Base-by-base conservation (phyloP, 2,888 invertebrate species). In the Agyllia agylla region DNA sequence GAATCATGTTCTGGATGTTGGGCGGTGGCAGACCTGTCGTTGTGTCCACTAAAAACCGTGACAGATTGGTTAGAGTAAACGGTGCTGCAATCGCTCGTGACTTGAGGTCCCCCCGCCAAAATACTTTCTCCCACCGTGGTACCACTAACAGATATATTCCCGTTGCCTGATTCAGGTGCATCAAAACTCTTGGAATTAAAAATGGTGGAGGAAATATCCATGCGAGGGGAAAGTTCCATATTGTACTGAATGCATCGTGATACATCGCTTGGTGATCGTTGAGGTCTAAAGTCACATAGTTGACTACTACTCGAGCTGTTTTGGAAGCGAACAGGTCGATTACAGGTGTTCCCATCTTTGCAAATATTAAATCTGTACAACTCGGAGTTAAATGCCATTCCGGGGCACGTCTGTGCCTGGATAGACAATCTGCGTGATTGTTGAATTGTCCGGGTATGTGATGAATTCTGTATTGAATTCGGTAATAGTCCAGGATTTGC, bases 181-280 rank as follows among this genome's bases (percentile, higher is more conserved):
- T 75, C 6, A 94, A 85, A 1, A 93, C 92, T n/a, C 89, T 57
- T 3, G 93, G 94, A 9, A 95, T 92, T 31, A 94, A 80, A 11
- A 85, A 81, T 5, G 94, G 94, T 5, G 94, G 94, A 4, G 94
- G 93, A 77, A 95, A 94, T 8, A 93, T 57, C 92, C 91, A 93
- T 0, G 88, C 92, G 6, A 93, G 89, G 3, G n/a, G 86, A 89
- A 82, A 93, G 27, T 87, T 79, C 90, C 94, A 91, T 1, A 82
- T 33, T 31, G 82, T 31, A 20, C 78, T 73, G 49, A 90, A 91
- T 3, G 89, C 90, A 33, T 91, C 79, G 86, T 86, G 85, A 33
- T 20, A 85, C 20, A 35, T 42, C 0, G 85, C 85, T 2, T 64
- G 8, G 17, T 38, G 77, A 35, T 85, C 85, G 35, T 64, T 85